Percentiles rank a stretch among this genome's conserved stretches.
phyloP scores from a whole-genome alignment of 2,113 vertebrate species.

The Pavo muticus region DNA sequence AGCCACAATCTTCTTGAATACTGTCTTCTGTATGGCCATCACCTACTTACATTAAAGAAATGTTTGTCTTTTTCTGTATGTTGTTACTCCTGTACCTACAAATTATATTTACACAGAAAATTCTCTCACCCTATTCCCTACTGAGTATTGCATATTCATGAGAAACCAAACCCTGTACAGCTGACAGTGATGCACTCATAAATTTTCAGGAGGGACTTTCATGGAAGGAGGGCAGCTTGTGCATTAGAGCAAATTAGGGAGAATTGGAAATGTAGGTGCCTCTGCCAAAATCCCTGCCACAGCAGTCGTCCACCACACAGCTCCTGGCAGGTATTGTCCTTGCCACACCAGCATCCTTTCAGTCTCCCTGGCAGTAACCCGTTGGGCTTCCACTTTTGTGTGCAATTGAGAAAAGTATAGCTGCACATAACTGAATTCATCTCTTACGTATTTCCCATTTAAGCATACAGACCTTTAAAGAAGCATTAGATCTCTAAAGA shows the following conservation, averaged over 20 bases:
- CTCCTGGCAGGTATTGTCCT: neutral
- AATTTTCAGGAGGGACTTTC: conserved; percentile 45
- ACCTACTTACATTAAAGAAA: neutral
- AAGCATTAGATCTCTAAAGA: neutral
- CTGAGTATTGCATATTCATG: neutral
- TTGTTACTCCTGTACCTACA: neutral
- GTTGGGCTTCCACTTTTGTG: neutral
- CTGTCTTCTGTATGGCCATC: neutral
- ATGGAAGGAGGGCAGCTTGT: neutral
- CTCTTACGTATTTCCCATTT: neutral
- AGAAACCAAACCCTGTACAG: neutral
- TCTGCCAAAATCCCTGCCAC: neutral
- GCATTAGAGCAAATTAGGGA: conserved; percentile 48
- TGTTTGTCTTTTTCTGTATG: neutral
- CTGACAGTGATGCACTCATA: conserved; percentile 39
- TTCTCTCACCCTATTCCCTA: neutral
- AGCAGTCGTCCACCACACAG: neutral
- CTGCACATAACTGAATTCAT: neutral
- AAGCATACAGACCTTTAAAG: neutral
- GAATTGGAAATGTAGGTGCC: neutral
- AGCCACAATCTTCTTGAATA: neutral
- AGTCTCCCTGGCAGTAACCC: neutral
- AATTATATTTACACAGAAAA: conserved; percentile 15
- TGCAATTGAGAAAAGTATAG: neutral
- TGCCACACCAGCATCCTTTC: neutral